These are phyloP conservation scores for Pica pica DNA, from an alignment of 2,113 vertebrate genomes.

Conservation along the genomic window DNA sequence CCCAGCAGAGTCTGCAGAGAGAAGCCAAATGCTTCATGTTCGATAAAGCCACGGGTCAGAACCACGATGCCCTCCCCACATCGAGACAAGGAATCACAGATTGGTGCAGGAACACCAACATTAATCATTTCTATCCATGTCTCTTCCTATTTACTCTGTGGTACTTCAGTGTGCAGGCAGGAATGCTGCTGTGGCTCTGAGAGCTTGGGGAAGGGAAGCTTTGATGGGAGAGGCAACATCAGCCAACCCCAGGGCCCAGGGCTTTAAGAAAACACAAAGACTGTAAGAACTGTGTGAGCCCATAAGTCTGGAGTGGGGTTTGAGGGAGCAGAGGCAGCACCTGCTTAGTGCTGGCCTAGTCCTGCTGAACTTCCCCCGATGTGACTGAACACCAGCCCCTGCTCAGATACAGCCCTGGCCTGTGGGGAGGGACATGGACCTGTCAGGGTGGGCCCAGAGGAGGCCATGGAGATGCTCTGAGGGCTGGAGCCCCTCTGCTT, in stretches of 20 bases:
- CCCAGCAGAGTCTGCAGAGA: neutral
- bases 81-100: neutral
- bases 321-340: neutral
- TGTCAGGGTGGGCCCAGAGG: too few species aligned
- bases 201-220: neutral
- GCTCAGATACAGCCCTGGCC: neutral
- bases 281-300: neutral
- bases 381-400: neutral
- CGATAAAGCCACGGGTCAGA: neutral
- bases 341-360: neutral
- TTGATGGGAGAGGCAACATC: neutral
- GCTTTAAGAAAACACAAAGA: neutral
- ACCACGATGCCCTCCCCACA: neutral
- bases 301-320: neutral
- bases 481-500: neutral
- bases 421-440: neutral
- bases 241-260: neutral
- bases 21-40: neutral
- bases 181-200: neutral
- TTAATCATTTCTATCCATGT: neutral
- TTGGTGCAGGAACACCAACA: neutral
- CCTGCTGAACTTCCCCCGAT: fast-evolving
- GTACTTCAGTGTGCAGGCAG: neutral
- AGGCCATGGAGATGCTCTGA: fast-evolving
- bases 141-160: neutral